A percentile compares a stretch with the other conserved stretches of the same genome.
phyloP scores from a whole-genome alignment of 2,888 invertebrate species.

The Quadroppia sp. region DNA sequence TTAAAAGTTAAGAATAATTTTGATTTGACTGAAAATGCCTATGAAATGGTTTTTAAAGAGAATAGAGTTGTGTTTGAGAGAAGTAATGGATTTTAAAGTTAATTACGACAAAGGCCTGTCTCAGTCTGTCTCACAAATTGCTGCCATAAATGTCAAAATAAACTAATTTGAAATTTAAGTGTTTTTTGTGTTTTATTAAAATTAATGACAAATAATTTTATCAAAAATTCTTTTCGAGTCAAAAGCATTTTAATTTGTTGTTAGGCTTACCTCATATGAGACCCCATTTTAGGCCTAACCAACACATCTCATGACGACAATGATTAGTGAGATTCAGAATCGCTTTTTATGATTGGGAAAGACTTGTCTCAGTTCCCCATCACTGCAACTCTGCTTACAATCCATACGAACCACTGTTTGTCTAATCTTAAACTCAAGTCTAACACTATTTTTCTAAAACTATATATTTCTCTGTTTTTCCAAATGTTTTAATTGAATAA shows the following conservation, averaged over 20 bases:
- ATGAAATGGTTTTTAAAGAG: neutral
- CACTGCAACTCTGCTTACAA: neutral
- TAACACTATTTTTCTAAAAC: too few species aligned
- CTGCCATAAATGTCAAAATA: slow-evolving; percentile 11
- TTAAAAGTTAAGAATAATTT: too few species aligned
- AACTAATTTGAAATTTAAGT: slow-evolving; percentile 4
- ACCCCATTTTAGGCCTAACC: neutral
- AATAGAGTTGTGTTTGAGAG: neutral
- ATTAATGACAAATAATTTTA: slow-evolving; percentile 15
- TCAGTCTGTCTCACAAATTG: neutral
- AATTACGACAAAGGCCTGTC: slow-evolving; percentile 17
- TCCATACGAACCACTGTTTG: neutral
- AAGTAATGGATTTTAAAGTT: neutral
- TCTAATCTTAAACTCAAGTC: neutral
- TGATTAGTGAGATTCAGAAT: neutral
- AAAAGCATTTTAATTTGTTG: slow-evolving; percentile 3
- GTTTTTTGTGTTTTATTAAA: slow-evolving; percentile 11
- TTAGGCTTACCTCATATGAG: neutral
- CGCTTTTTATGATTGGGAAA: slow-evolving; percentile 12
- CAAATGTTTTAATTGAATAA: neutral
- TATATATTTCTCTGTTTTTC: too few species aligned
- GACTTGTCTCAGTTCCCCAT: slow-evolving; percentile 9
- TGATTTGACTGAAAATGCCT: neutral
- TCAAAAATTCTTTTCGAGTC: neutral
- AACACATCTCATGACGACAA: neutral